A percentile compares a stretch with the other conserved stretches of the same genome.
Evolutionary conservation across 2,113 vertebrate genomes (phyloP).

Genomic region (Ariopsis seemanni): DNA sequence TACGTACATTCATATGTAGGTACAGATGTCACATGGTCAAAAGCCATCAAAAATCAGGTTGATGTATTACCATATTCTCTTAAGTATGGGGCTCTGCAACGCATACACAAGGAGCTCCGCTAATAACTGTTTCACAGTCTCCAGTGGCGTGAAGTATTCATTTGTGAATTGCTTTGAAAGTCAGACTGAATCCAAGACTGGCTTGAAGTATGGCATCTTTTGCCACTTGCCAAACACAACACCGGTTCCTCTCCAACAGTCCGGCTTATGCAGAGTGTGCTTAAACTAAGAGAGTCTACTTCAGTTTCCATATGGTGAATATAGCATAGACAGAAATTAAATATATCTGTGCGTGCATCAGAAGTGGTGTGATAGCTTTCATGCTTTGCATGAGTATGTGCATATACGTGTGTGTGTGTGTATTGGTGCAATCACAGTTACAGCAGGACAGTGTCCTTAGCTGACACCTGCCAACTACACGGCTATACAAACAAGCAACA

Average conservation of each 20-base stretch:
- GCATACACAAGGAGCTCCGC: no score
- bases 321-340: conserved; percentile 4
- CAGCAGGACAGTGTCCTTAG: conserved; percentile 49
- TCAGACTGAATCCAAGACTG: conserved; percentile 1
- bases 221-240: neutral
- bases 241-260: neutral
- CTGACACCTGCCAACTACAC: conserved; percentile 43
- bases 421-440: neutral
- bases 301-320: conserved; percentile 26
- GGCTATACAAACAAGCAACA: conserved; percentile 50
- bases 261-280: conserved; percentile 9
- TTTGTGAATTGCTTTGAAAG: conserved; percentile 9
- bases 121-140: neutral
- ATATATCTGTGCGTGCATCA: neutral
- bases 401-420: conserved; percentile 8
- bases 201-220: neutral
- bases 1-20: no score
- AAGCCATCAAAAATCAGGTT: no score
- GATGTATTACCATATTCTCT: no score
- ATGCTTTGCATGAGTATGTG: conserved; percentile 18
- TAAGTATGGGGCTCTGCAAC: no score
- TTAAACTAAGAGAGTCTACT: conserved; percentile 10
- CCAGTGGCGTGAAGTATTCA: neutral
- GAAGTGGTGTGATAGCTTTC: conserved; percentile 15
- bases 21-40: no score